Base-by-base conservation (phyloP, 2,113 vertebrate genomes). In the Acanthisitta chloris region DNA sequence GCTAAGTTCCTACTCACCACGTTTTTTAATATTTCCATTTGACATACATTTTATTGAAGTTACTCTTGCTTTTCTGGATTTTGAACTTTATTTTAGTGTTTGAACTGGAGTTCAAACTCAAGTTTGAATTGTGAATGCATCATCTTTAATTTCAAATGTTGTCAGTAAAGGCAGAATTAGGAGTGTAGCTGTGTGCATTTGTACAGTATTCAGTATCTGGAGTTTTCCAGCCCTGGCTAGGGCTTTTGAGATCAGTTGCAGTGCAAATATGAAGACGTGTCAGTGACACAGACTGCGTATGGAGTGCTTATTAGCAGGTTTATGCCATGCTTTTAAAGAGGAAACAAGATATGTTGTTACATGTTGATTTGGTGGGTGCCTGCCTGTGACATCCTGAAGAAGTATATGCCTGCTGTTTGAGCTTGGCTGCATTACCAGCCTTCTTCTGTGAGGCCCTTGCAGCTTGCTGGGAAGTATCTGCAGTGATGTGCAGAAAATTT, bases 1-100 rank as follows among this genome's bases (percentile, higher is more conserved):
- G 36, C 8, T 18, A 57, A 52, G 29, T 73, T 81, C 14, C 34
- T 34, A 7, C 20, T 76, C 31, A 61, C 2, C 62, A 2, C 26
- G 38, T 3, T 12, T 67, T 82, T 67, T 71, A 23, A 0, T 67
- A 49, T 62, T 92, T 62, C 33, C 16, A 8, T 76, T 49, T 76
- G 46, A 23, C 3, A 5, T 45, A 5, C 0, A 0, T 66, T 61
- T 4, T 45, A 28, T 12, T 15, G 14, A 54, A 86, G 17, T 14
- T 58, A 34, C 12, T 92, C 20, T 69, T 71, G 21, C 10, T 62
- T 52, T 74, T 71, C 24, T 40, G 42, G 52, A 38, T 74, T 71
- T 74, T 70, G 17, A 57, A 48, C 21, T 66, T 59, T 18, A n/a
- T 58, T 79, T 46, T 43, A 51, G 38, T 59, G 38, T 43, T 65